A percentile compares a stretch with the other conserved stretches of the same genome.
Evolutionary conservation across 2,888 invertebrate species (phyloP).

Genomic region (Melieria crassipennis): DNA sequence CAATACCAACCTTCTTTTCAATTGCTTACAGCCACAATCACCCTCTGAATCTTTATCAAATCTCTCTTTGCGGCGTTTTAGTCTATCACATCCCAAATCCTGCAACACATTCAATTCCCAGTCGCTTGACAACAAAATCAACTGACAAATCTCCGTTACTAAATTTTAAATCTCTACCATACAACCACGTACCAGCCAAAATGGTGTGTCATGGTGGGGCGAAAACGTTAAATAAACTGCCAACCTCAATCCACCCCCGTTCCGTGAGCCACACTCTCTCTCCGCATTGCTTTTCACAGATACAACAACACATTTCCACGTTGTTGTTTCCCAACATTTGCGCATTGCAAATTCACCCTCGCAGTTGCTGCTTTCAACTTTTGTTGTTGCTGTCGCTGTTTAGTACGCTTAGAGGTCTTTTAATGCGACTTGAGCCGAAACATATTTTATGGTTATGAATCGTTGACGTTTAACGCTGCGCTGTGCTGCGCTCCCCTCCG

Average conservation of each 20-base stretch:
- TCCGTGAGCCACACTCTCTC: slow-evolving; percentile 21
- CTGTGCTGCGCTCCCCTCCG: background rate
- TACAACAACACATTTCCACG: slow-evolving; percentile 10
- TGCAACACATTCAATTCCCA: slow-evolving; percentile 24
- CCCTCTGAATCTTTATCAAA: too few relatives aligned
- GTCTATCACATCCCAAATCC: too few relatives aligned
- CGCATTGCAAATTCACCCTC: slow-evolving; percentile 34
- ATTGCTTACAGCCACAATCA: too few relatives aligned
- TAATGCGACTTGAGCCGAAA: slow-evolving; percentile 48
- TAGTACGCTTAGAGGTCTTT: slow-evolving; percentile 32
- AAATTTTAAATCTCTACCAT: slow-evolving; percentile 56
- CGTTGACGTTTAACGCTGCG: slow-evolving; percentile 42
- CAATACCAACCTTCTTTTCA: too few relatives aligned
- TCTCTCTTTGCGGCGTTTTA: too few relatives aligned
- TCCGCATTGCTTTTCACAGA: background rate
- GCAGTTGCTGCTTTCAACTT: too few relatives aligned
- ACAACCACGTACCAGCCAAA: background rate
- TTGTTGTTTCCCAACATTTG: background rate
- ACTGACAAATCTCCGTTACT: slow-evolving; percentile 53
- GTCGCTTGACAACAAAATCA: slow-evolving; percentile 14
- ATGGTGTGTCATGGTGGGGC: slow-evolving; percentile 7
- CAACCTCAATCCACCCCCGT: slow-evolving; percentile 2
- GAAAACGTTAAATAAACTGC: slow-evolving; percentile 32
- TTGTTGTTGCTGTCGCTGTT: background rate
- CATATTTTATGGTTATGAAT: slow-evolving; percentile 55